Base-by-base conservation (phyloP, 2,888 invertebrate species). In the Oscheius onirici region DNA sequence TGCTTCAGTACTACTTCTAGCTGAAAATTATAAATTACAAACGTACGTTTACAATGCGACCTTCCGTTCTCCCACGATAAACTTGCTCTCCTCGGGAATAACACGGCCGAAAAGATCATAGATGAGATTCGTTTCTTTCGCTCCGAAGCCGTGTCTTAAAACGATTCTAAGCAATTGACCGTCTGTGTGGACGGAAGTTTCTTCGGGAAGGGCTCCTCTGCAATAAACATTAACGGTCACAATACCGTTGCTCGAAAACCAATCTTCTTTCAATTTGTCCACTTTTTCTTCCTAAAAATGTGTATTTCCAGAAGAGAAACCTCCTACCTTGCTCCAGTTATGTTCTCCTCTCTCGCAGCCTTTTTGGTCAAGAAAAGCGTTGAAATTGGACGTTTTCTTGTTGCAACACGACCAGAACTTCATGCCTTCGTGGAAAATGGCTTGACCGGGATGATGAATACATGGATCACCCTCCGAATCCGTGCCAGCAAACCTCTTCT, bases 301-400 rank as follows among this genome's bases (percentile, higher is more conserved):
- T n/a, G n/a, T n/a, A n/a, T 44, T 28, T n/a, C 6, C 34, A 51
- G 11, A 54, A 22, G 28, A 34, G 15, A 41, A n/a, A n/a, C 34
- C 5, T n/a, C 79, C 72, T 72, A 89, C 90, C 89, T 93, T 92
- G 90, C 65, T 90, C 96, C 97, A 99, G 73, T 92, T 90, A 89
- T 99, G 99, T 58, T 90, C 90, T 5, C 95, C 97, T 71, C 91
- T 90, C 3, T 91, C 90, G 87, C 99, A 99, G 0, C 99, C 99
- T 63, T 91, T 92, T 90, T 97, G 97, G 68, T 92, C 93, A 69
- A 99, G 90, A 87, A 99, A 99, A 1, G 91, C 91, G 70, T 93
- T 92, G 88, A 99, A 99, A 88, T 99, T 97, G 0, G 94, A 92
- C 0, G 97, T 97, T 86, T 92, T 92, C 85, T 92, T 93, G 83